phyloP scores from a whole-genome alignment of 2,797 vertebrate species.

The Xerus rutilus region DNA sequence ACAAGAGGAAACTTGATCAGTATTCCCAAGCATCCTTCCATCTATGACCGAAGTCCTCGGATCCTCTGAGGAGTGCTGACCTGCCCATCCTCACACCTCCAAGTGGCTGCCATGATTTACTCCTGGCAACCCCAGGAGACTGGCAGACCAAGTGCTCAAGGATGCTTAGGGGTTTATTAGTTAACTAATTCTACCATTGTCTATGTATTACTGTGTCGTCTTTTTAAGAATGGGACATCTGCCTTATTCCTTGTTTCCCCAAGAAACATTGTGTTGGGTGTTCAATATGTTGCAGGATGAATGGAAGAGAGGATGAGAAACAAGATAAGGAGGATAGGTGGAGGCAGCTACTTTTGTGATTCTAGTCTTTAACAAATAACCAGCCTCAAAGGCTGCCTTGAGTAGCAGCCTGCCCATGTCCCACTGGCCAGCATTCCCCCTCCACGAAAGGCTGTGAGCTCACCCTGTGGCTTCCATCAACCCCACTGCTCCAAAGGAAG shows the following conservation, averaged over 20 bases:
- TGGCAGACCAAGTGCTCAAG: accelerated
- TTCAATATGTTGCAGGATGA: neutral
- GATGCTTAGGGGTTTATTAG: neutral
- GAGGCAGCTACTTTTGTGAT: neutral
- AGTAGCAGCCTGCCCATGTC: neutral
- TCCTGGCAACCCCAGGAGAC: neutral
- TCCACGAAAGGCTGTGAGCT: neutral
- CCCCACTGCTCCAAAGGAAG: neutral
- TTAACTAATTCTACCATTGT: neutral
- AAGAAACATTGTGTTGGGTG: neutral
- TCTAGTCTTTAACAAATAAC: neutral
- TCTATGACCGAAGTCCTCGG: neutral
- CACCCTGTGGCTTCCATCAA: neutral
- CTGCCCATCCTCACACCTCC: neutral
- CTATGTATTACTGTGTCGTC: neutral
- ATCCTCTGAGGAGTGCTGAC: neutral
- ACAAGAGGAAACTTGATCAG: neutral
- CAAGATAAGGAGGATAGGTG: neutral
- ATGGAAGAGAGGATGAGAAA: neutral
- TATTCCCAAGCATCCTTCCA: neutral
- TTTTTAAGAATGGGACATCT: neutral
- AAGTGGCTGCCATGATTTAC: accelerated
- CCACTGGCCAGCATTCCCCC: neutral
- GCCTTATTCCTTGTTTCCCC: neutral
- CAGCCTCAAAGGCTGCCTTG: neutral